phyloP scores from a whole-genome alignment of 1,140 invertebrate genomes.

The Conus betulinus region DNA sequence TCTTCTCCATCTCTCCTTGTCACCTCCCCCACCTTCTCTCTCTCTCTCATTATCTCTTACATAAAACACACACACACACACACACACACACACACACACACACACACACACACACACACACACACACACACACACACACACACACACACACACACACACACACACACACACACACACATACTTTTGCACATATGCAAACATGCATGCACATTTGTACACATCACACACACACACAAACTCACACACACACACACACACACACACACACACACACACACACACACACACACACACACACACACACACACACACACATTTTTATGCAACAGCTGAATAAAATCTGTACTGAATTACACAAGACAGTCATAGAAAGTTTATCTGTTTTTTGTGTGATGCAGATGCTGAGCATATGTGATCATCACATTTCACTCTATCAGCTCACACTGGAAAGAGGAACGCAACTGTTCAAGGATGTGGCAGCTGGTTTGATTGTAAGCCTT shows the following conservation, averaged over 20 bases:
- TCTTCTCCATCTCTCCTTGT: not conserved
- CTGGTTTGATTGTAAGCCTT: conserved; percentile 44
- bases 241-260: conserved; percentile 1
- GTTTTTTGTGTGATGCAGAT: conserved; percentile 39
- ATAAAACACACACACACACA: no score
- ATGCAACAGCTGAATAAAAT: no score
- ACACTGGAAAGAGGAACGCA: conserved; percentile 71
- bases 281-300: conserved; percentile 13
- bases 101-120: not conserved
- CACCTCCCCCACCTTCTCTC: not conserved
- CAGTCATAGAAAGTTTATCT: no score
- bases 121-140: not conserved
- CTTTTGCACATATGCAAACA: not conserved
- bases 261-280: not conserved
- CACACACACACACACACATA: not conserved
- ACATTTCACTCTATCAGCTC: conserved; percentile 73
- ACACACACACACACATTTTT: not conserved
- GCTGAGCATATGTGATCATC: conserved; percentile 58
- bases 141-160: not conserved
- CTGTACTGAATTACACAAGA: no score
- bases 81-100: no score
- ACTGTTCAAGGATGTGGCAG: conserved; percentile 60
- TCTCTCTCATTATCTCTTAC: no score
- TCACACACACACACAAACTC: not conserved
- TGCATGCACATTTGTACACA: not conserved